Conservation (phyloP, 2,888 invertebrate species). For the Eudemis profundana region DNA sequence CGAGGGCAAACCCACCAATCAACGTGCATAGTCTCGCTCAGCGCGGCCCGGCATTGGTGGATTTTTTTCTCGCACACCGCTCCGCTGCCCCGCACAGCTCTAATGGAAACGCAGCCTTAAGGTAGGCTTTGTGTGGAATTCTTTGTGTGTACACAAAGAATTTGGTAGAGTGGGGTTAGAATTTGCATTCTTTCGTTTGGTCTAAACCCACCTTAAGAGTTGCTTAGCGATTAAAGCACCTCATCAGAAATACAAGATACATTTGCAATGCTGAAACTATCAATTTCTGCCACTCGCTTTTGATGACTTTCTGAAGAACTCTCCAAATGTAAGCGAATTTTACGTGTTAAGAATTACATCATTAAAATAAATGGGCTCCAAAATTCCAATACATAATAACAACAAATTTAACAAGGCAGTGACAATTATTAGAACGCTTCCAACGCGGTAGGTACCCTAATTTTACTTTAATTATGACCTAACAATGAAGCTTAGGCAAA, state of each 20-base stretch:
- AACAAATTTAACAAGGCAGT: constrained; percentile 48
- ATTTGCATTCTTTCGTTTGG: too few species aligned
- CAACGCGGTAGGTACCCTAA: constrained; percentile 25
- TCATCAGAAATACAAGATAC: neutral
- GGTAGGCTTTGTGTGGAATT: too few species aligned
- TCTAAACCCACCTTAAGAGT: too few species aligned
- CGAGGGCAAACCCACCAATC: too few species aligned
- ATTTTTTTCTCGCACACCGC: too few species aligned
- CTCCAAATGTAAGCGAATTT: constrained; percentile 13
- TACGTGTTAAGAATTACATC: constrained; percentile 24
- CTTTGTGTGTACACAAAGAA: too few species aligned
- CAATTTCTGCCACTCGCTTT: constrained; percentile 18
- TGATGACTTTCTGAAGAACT: constrained; percentile 1
- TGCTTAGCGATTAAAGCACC: neutral
- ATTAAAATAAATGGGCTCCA: constrained; percentile 23
- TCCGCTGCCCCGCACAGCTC: too few species aligned
- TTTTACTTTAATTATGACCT: constrained; percentile 35
- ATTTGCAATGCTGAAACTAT: constrained; percentile 11
- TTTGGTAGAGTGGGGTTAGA: too few species aligned
- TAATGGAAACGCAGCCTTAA: too few species aligned
- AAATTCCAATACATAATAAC: constrained; percentile 19
- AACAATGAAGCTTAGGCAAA: constrained; percentile 41
- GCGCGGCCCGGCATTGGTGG: too few species aligned
- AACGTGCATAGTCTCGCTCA: too few species aligned
- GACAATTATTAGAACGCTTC: constrained; percentile 38